Evolutionary conservation across 2,797 vertebrate genomes (phyloP), one percentile per base, ranked within the genome.

Genomic region (Thripadectes ignobilis): DNA sequence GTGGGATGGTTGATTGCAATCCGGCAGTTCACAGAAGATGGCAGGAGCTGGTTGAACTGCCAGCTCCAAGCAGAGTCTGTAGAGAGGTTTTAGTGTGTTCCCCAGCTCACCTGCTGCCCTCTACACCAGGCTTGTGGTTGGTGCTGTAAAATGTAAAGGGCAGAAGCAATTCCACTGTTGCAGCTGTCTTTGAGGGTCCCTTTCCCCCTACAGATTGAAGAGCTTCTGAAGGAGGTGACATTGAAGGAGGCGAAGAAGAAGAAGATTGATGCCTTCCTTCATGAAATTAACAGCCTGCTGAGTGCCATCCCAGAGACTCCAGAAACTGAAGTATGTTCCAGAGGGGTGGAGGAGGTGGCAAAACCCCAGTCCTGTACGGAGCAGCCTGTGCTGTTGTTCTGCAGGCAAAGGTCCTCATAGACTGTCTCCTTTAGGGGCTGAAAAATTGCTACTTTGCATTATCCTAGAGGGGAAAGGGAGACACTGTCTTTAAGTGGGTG

Each of bases 201-300:
- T 81, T 95, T 87, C 6, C 7, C 6, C 14, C 19, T 92, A 52
- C 97, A 99, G 99, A 98, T 99, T 7, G 99, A 99, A 52, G 99
- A 99, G 94, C 98, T 99, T 89, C 97, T 99, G 55, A 99, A 99
- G 94, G 99, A 99, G 95, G 98, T 99, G 38, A 96, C 88, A 8
- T 80, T 99, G 91, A 99, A 99, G 92, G 99, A 99, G 78, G 98
- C 97, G 1, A 98, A 98, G 94, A 99, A 98, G 78, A 97, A 96
- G 65, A 98, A 97, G 77, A 99, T 99, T 2, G 98, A 99, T 92
- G 83, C 95, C 17, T 99, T 99, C 79, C 86, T 99, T 20, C 95
- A 96, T 91, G 97, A 98, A 10, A 95, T 99, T 95, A 99, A 98
- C 39, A 74, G 96, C 49, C 92, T 98, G 69, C 96, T 99, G 22